A percentile compares a stretch with the other conserved stretches of the same genome.
These are phyloP conservation scores for Nomada goodeniana DNA, from an alignment of 2,888 invertebrate genomes.

Conservation along the genomic window DNA sequence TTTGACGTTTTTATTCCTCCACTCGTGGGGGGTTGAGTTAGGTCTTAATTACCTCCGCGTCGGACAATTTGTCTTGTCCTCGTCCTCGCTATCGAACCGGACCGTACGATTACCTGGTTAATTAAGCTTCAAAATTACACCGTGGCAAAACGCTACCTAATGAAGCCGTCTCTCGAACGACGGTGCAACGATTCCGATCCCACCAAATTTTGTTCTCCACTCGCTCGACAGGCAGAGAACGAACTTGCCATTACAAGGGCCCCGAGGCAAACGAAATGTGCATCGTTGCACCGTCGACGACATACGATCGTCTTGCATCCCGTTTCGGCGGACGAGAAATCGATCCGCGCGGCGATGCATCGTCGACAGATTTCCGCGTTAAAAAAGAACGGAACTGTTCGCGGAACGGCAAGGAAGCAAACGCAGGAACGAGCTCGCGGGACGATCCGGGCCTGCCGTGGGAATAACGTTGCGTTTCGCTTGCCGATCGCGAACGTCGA, in stretches of 20 bases:
- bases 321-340: not conserved
- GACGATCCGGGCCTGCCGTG: conserved; percentile 16
- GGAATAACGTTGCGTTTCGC: conserved; percentile 57
- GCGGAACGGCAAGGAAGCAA: not conserved
- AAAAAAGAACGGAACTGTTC: not conserved
- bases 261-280: not conserved
- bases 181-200: no score
- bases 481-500: conserved; percentile 31
- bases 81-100: not conserved
- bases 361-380: not conserved
- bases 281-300: not conserved
- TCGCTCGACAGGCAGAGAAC: no score
- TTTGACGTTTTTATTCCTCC: conserved; percentile 38
- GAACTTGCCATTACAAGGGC: no score
- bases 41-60: conserved; percentile 51
- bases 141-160: conserved; percentile 3
- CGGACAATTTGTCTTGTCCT: conserved; percentile 40
- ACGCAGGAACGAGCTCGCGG: not conserved
- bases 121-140: conserved; percentile 38
- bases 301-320: not conserved
- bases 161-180: not conserved
- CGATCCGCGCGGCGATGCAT: conserved; percentile 21
- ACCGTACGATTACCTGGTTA: conserved; percentile 29
- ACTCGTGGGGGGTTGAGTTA: not conserved
- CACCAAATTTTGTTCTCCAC: no score